phyloP scores from a whole-genome alignment of 2,797 vertebrate species.

The Erethizon dorsatum region DNA sequence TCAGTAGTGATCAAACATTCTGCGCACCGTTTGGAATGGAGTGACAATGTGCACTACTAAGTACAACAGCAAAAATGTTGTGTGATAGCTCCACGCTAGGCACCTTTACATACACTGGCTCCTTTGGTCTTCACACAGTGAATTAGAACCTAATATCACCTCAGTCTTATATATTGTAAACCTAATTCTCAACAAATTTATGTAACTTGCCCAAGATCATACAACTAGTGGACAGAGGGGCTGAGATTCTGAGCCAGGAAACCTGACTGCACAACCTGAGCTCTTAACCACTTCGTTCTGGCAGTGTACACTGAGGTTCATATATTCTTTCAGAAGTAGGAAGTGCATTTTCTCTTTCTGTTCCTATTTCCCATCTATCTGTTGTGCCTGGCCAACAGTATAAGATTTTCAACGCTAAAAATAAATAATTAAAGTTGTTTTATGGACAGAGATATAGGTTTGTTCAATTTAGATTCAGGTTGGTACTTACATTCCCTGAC shows the following conservation, averaged over 20 bases:
- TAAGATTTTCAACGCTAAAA: neutral
- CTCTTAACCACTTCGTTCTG: neutral
- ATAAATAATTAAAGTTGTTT: neutral
- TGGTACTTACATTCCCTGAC: neutral
- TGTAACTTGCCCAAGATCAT: neutral
- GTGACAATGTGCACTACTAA: neutral
- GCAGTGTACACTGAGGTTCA: neutral
- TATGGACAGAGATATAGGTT: neutral
- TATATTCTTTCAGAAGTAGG: neutral
- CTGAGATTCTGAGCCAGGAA: neutral
- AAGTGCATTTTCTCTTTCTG: neutral
- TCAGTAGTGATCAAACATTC: constrained; percentile 31
- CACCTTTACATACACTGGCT: neutral
- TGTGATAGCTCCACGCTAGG: neutral
- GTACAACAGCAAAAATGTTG: neutral
- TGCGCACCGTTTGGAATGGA: neutral
- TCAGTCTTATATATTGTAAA: neutral
- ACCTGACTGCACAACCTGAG: neutral
- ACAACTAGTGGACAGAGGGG: neutral
- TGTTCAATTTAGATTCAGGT: constrained; percentile 37
- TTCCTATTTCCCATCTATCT: neutral
- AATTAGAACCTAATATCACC: neutral
- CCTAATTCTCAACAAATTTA: neutral
- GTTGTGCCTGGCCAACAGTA: neutral
- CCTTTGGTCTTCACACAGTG: neutral